These are phyloP conservation scores for Proteles cristata DNA, from an alignment of 2,113 vertebrate species.

Conservation along the genomic window DNA sequence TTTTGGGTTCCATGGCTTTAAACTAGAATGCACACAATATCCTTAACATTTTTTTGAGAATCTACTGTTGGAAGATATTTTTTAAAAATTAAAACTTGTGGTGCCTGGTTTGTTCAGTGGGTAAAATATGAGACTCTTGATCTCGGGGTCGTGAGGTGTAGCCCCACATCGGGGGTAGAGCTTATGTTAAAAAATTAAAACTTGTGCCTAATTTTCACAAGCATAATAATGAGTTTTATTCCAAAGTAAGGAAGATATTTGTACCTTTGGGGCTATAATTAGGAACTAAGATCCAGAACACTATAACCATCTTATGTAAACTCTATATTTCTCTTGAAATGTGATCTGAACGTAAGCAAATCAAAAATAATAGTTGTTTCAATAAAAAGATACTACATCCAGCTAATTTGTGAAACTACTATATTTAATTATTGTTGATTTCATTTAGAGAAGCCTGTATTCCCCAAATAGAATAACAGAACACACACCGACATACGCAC, in stretches of 20 bases:
- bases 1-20: background rate
- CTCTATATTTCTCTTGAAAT: constrained; percentile 6
- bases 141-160: background rate
- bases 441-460: background rate
- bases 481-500: background rate
- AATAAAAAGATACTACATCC: background rate
- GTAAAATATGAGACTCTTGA: background rate
- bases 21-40: background rate
- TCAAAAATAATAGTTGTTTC: background rate
- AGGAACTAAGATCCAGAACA: background rate
- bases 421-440: background rate
- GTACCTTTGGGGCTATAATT: background rate
- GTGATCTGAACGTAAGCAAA: background rate
- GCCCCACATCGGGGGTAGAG: background rate
- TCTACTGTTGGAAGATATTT: background rate
- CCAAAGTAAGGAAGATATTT: background rate
- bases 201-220: background rate
- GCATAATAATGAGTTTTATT: background rate
- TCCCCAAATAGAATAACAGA: background rate
- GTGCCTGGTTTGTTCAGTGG: background rate
- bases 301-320: background rate
- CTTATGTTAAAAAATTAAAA: background rate
- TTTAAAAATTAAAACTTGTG: background rate
- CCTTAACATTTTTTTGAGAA: background rate
- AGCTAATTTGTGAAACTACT: background rate